Conservation (phyloP, 2,888 invertebrate species). For the Drosophila trichaetosa region DNA sequence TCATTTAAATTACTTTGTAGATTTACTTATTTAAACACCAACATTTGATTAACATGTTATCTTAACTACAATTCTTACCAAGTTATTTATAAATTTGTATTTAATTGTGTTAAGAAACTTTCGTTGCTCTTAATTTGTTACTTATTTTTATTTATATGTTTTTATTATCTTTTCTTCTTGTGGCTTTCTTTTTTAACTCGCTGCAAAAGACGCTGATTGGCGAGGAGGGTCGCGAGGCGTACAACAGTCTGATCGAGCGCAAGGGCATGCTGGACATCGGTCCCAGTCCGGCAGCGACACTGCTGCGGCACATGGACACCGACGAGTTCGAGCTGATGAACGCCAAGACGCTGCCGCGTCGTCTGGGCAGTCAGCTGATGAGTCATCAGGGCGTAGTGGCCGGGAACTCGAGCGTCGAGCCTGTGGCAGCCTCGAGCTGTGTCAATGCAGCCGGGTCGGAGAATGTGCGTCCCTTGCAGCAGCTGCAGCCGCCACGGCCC, state of each 20-base stretch:
- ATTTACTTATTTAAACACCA: neutral
- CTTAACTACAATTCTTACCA: neutral
- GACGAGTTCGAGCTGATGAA: constrained; percentile 82
- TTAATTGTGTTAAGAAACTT: neutral
- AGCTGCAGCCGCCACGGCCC: constrained; percentile 80
- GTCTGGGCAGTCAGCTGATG: constrained; percentile 60
- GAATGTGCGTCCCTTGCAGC: constrained; percentile 49
- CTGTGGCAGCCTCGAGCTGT: neutral
- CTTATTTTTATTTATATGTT: constrained; percentile 29
- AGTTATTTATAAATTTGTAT: neutral
- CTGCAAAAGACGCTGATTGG: constrained; percentile 92
- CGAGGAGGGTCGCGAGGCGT: constrained; percentile 96
- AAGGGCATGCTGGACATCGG: constrained; percentile 84
- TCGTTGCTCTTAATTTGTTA: neutral
- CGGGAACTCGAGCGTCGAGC: constrained; percentile 3
- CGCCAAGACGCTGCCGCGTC: constrained; percentile 82
- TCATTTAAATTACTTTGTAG: neutral
- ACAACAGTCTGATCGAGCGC: constrained; percentile 95
- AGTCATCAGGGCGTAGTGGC: constrained; percentile 32
- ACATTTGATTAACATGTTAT: neutral
- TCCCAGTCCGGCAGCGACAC: constrained; percentile 73
- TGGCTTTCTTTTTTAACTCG: constrained; percentile 47
- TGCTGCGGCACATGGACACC: constrained; percentile 81
- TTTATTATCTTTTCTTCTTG: constrained; percentile 60
- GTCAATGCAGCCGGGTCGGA: neutral